phyloP scores from a whole-genome alignment of 2,888 invertebrate species.

The Drosophila nr. perissopoda region DNA sequence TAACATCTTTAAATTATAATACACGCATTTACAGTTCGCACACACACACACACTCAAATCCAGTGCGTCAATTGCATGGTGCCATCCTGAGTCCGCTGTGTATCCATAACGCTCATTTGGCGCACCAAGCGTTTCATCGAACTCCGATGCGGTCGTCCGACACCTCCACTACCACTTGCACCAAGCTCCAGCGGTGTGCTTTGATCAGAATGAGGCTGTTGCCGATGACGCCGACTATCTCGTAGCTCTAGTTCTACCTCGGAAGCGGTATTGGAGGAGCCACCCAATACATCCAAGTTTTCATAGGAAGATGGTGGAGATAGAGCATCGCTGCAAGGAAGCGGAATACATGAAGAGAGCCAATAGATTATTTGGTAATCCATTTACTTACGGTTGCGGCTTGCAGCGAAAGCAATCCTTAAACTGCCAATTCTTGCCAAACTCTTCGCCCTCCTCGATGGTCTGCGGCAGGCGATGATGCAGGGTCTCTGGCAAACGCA shows the following conservation, averaged over 20 bases:
- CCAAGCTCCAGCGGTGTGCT: conserved; percentile 83
- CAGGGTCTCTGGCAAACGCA: conserved; percentile 93
- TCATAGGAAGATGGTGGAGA: conserved; percentile 89
- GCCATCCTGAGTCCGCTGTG: conserved; percentile 91
- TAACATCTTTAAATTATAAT: conserved; percentile 2
- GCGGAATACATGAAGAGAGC: neutral
- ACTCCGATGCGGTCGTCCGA: conserved; percentile 83
- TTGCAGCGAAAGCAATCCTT: conserved; percentile 91
- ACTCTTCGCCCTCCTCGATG: conserved; percentile 94
- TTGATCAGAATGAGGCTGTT: conserved; percentile 81
- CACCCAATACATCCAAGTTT: conserved; percentile 88
- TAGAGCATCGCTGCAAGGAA: conserved; percentile 40
- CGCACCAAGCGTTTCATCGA: conserved; percentile 90
- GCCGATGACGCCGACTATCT: conserved; percentile 72
- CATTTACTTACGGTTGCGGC: conserved; percentile 87
- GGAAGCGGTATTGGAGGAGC: conserved; percentile 82
- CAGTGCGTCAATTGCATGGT: conserved; percentile 94
- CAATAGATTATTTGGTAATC: too few relatives aligned
- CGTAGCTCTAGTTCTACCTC: conserved; percentile 79
- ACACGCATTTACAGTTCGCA: neutral
- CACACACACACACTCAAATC: conserved; percentile 86
- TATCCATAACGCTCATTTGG: conserved; percentile 93
- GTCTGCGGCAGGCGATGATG: conserved; percentile 94
- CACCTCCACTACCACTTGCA: conserved; percentile 21
- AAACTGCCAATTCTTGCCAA: conserved; percentile 92